Evolutionary conservation across 2,113 vertebrate genomes (phyloP).

Genomic region (Lynx canadensis): DNA sequence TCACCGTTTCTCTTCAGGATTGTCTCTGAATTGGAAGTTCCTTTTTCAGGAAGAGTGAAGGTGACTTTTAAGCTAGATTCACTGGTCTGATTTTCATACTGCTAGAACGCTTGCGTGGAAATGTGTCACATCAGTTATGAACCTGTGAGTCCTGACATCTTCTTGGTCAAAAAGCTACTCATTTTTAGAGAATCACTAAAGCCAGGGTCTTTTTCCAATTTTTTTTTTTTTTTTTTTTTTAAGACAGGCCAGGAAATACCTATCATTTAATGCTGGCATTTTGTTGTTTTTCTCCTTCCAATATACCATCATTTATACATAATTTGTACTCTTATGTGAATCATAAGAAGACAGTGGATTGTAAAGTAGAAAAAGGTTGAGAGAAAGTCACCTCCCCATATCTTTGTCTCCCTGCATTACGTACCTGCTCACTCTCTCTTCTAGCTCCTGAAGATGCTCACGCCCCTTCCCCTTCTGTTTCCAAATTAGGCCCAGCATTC

Average conservation of each 20-base stretch:
- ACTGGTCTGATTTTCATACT: not conserved
- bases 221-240: not conserved
- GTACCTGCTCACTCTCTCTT: not conserved
- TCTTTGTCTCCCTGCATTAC: rapidly evolving
- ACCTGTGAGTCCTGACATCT: not conserved
- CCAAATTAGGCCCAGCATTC: not conserved
- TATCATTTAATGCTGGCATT: not conserved
- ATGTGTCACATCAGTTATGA: not conserved
- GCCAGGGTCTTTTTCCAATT: not conserved
- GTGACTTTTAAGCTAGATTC: conserved; percentile 30
- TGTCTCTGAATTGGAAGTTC: conserved; percentile 33
- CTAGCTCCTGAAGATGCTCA: rapidly evolving
- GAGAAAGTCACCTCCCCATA: not conserved
- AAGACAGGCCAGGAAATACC: not conserved
- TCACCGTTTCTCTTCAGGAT: not conserved
- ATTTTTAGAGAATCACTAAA: not conserved
- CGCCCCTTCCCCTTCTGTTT: rapidly evolving
- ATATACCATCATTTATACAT: not conserved
- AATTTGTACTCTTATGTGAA: not conserved
- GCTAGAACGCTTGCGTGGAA: not conserved
- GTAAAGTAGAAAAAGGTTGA: not conserved
- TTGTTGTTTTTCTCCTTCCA: not conserved
- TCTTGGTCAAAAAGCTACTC: not conserved
- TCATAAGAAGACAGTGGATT: not conserved
- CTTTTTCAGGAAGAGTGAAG: conserved; percentile 43